phyloP scores from a whole-genome alignment of 2,797 vertebrate genomes.

The Rhabdophis nuchalis region DNA sequence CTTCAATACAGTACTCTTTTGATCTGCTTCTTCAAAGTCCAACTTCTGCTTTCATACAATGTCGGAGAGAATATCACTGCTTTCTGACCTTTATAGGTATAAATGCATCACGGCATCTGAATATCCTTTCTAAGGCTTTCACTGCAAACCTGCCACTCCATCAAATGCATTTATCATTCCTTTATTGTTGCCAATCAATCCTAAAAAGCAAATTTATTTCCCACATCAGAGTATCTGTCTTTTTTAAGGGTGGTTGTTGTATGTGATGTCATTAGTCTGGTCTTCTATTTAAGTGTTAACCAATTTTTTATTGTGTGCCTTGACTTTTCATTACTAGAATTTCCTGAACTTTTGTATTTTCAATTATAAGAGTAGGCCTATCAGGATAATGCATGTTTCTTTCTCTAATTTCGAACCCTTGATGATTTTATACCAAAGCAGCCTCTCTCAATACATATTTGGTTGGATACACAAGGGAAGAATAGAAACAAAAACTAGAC shows the following conservation, averaged over 20 bases:
- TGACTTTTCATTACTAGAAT: neutral
- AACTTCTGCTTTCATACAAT: neutral
- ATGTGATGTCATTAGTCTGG: neutral
- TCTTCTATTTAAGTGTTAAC: neutral
- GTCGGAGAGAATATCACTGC: neutral
- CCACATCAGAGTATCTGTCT: neutral
- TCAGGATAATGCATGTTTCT: neutral
- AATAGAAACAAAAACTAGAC: neutral
- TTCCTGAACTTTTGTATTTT: neutral
- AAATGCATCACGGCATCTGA: neutral
- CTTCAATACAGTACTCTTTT: neutral
- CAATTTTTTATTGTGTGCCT: neutral
- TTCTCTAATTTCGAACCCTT: neutral
- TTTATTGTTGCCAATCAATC: neutral
- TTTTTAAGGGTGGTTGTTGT: neutral
- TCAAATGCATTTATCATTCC: neutral
- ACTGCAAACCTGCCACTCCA: neutral
- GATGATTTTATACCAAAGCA: neutral
- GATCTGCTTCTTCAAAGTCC: neutral
- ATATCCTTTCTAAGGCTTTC: neutral
- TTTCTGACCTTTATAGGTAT: neutral
- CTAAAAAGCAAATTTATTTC: neutral
- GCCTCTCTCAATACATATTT: neutral
- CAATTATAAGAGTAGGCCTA: neutral
- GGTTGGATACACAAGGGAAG: neutral